Evolutionary conservation across 2,888 invertebrate species (phyloP).

Genomic region (Lepas anatifera): DNA sequence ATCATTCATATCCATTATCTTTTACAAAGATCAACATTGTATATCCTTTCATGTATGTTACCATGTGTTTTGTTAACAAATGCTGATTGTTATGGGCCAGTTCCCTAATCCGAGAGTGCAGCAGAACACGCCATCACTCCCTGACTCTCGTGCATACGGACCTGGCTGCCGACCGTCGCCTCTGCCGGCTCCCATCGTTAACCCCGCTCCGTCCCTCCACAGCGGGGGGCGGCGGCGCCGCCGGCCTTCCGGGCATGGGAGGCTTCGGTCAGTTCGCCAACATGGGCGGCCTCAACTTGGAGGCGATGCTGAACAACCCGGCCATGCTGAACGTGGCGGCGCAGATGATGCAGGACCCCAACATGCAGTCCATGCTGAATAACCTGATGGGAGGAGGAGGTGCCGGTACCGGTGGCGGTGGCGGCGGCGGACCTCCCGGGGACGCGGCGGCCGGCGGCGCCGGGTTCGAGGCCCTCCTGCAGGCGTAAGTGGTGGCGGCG

Average conservation of each 20-base stretch:
- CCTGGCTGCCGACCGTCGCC: too few relatives aligned
- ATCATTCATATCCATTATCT: too few relatives aligned
- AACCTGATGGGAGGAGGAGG: conserved; percentile 16
- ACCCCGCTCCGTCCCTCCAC: not conserved
- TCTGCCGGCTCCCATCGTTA: too few relatives aligned
- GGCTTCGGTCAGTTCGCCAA: not conserved
- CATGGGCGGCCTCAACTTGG: conserved; percentile 41
- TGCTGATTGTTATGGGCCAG: too few relatives aligned
- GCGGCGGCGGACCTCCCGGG: conserved; percentile 11
- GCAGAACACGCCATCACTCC: too few relatives aligned
- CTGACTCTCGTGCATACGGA: too few relatives aligned
- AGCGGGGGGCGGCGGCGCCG: not conserved
- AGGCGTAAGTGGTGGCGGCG: conserved; percentile 37
- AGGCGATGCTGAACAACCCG: conserved; percentile 62
- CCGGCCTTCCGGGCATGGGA: not conserved
- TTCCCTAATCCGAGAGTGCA: too few relatives aligned
- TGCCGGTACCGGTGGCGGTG: not conserved
- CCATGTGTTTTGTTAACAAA: too few relatives aligned
- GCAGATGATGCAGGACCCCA: conserved; percentile 70
- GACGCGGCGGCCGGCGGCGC: conserved; percentile 22
- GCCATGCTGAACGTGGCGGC: conserved; percentile 71
- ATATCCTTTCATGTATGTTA: too few relatives aligned
- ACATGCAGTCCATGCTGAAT: conserved; percentile 54
- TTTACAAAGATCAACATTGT: too few relatives aligned
- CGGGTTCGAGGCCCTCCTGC: conserved; percentile 39